Percentiles rank a stretch among this genome's conserved stretches.
Conservation (phyloP, 2,888 invertebrate species). For the Callyntrura sp. region DNA sequence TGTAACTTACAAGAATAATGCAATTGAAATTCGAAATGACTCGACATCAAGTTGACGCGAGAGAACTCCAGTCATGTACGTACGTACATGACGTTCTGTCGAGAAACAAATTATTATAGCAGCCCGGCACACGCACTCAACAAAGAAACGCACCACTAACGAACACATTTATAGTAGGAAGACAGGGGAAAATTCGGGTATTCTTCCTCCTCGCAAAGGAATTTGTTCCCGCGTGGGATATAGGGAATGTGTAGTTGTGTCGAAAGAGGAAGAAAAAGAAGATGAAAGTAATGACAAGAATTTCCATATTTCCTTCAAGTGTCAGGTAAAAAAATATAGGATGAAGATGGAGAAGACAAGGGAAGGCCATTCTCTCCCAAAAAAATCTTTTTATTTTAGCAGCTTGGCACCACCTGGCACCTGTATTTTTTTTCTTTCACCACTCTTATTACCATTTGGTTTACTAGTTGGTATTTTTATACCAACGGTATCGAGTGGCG, state of each 20-base stretch:
- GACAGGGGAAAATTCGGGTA: too few species aligned
- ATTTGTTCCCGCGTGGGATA: background rate
- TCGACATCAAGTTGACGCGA: too few species aligned
- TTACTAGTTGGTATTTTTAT: constrained; percentile 16
- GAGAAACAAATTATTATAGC: too few species aligned
- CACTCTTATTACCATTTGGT: constrained; percentile 18
- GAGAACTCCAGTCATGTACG: too few species aligned
- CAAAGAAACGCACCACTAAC: too few species aligned
- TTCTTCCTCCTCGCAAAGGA: too few species aligned
- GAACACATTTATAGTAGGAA: too few species aligned
- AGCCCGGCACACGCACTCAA: too few species aligned
- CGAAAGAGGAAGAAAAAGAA: background rate
- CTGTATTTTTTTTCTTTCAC: constrained; percentile 16
- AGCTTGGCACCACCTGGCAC: constrained; percentile 54
- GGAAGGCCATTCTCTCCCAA: background rate
- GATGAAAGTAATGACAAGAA: constrained; percentile 43
- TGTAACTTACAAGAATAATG: too few species aligned
- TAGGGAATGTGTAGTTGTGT: background rate
- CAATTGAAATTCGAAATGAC: too few species aligned
- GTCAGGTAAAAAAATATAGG: constrained; percentile 18
- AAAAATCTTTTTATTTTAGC: constrained; percentile 39
- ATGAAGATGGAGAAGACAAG: background rate
- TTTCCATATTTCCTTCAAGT: constrained; percentile 31
- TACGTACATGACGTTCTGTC: too few species aligned
- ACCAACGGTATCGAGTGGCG: background rate